Conservation (phyloP, 2,797 vertebrate species). For the Uromys caudimaculatus region DNA sequence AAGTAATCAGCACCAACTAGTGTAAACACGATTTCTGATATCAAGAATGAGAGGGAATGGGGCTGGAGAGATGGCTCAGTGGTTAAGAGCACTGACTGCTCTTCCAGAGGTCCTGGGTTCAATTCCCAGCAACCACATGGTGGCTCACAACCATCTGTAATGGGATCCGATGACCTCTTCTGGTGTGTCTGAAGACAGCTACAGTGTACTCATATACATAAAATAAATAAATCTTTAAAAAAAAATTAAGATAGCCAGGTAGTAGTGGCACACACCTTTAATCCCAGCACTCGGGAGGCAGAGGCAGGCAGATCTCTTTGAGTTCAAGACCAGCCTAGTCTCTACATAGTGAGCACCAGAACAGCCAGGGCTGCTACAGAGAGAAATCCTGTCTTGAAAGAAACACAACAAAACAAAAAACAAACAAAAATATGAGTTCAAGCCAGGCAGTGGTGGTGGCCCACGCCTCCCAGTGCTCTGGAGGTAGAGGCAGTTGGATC, state of each 20-base stretch:
- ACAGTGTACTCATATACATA: not conserved
- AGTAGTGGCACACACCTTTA: not conserved
- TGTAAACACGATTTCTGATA: slow-evolving; percentile 66
- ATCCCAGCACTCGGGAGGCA: not conserved
- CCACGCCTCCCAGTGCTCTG: not conserved
- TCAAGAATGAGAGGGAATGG: not conserved
- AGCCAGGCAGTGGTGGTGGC: not conserved
- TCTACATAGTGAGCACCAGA: not conserved
- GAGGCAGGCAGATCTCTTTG: not conserved
- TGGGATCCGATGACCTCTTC: not conserved
- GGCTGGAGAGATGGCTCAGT: too few species aligned
- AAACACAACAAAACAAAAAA: not conserved
- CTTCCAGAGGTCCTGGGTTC: not conserved
- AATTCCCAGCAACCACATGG: not conserved
- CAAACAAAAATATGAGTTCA: not conserved
- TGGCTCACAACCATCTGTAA: not conserved
- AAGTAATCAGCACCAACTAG: slow-evolving; percentile 51
- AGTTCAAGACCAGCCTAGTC: not conserved
- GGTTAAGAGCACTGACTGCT: not conserved
- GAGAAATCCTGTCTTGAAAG: not conserved
- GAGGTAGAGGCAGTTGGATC: not conserved
- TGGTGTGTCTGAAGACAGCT: not conserved
- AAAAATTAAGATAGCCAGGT: not conserved
- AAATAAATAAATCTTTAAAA: not conserved
- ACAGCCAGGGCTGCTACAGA: not conserved